Base-by-base conservation (phyloP, 2,797 vertebrate genomes). In the Alfaro cultratus region DNA sequence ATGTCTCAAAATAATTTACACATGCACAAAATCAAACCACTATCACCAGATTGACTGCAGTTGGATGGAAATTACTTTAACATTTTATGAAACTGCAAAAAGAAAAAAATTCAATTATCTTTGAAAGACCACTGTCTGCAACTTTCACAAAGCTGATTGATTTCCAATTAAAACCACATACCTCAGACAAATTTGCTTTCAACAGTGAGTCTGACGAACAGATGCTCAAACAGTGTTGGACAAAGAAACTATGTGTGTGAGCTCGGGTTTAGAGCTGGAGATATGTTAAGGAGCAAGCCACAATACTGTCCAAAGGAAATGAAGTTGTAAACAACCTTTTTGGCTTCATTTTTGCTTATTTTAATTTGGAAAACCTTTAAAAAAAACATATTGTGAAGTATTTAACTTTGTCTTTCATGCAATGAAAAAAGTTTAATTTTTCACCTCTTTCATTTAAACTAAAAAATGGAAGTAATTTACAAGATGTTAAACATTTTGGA, bases 141-240 rank as follows among this genome's bases (percentile, higher is more conserved):
- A 72, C n/a, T 72, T 53, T 45, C 43, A 45, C 68, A 72, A 72
- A 72, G 13, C 5, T 45, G 43, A 72, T 72, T 72, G 43, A 72
- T 72, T 45, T 72, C n/a, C 68, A 72, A 72, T 72, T 72, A 46
- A 72, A 72, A 72, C n/a, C 41, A 46, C 68, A 72, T 46, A 72
- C 43, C 68, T 72, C 23, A 71, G 23, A 71, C 26, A 43, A n/a
- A 71, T 45, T 45, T n/a, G 6, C 13, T 29, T 71, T 71, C 5
- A 16, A 71, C 68, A 43, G 36, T 45, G 23, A 45, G 41, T 45
- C 41, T 45, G 68, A 45, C 1, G 15, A 71, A 13, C 68, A 71
- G 68, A 45, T 71, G 68, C 68, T 71, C 41, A 45, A 71, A 71
- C 43, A 46, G 68, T 16, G 41, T 3, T 0, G 7, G n/a, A 46